Percentiles rank a stretch among this genome's conserved stretches.
Conservation (phyloP, 1,140 invertebrate species). For the Venustaconcha ellipsiformis region DNA sequence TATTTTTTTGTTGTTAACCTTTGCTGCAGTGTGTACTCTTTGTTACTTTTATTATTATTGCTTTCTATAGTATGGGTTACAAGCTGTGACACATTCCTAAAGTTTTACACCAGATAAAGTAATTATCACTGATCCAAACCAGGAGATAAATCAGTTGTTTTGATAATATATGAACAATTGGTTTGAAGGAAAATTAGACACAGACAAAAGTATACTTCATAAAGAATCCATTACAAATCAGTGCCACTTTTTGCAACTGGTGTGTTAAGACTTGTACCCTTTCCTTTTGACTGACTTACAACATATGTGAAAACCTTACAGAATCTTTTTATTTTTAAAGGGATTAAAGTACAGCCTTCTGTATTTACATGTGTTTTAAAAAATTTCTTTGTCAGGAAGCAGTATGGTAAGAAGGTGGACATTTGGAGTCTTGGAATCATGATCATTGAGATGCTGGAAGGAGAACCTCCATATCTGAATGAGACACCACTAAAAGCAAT, state of each 20-base stretch:
- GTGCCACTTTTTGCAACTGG: background rate
- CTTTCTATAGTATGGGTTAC: too few species aligned
- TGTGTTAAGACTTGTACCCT: background rate
- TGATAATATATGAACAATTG: too few species aligned
- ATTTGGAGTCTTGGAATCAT: slow-evolving; percentile 70
- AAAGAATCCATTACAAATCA: background rate
- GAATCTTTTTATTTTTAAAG: background rate
- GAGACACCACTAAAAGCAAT: slow-evolving; percentile 68
- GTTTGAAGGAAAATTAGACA: too few species aligned
- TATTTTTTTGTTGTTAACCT: too few species aligned
- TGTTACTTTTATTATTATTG: too few species aligned
- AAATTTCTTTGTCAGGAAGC: slow-evolving; percentile 64
- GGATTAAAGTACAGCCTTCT: background rate
- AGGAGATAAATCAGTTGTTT: too few species aligned
- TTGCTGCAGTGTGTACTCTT: too few species aligned
- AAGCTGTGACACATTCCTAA: too few species aligned
- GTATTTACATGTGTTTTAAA: background rate
- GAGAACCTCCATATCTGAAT: slow-evolving; percentile 68
- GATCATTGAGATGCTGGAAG: slow-evolving; percentile 70
- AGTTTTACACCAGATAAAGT: too few species aligned
- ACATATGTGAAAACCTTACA: background rate
- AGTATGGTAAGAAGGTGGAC: slow-evolving; percentile 69
- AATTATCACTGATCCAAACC: too few species aligned
- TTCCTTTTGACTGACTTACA: background rate
- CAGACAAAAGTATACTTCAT: too few species aligned